Base-by-base conservation (phyloP, 1,140 invertebrate genomes). In the Nephila pilipes region DNA sequence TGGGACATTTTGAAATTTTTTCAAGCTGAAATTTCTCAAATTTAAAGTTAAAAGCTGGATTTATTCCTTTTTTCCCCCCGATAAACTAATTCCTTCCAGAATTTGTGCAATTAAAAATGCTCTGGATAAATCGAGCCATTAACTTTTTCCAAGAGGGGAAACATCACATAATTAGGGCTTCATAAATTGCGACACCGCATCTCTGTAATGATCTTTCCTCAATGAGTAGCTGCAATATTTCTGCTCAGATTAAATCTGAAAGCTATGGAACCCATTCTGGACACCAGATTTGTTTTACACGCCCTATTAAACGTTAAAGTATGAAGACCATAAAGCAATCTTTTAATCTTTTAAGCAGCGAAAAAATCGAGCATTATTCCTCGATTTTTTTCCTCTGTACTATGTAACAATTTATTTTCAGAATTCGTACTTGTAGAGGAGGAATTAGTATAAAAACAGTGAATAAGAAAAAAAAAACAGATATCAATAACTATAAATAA, bases 91-190 rank as follows among this genome's bases (percentile, higher is more conserved):
- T 83, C 80, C n/a, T 83, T 25, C 22, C 8, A 8, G 36, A 16
- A 83, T 54, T 22, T 83, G 14, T 36, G 54, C 2, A 54, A 83
- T 83, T 83, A 46, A 25, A 46, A 46, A 38, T 6, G 22, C 80
- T 83, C n/a, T 38, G n/a, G 54, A 29, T 83, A 54, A 83, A 83
- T 54, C 80, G 20, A 46, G 54, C 38, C 38, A 83, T 83, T 83
- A 83, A 83, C 80, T 83, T 54, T 75, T 55, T 55, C 65, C 29
- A 16, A 5, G 29, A 25, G 80, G 29, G 38, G 54, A 83, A 83
- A 83, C 80, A 54, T 54, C 46, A n/a, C 80, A 54, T 54, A 83
- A 54, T 55, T 55, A 83, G n/a, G 25, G 38, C 46, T 83, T 83
- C 80, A 55, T 83, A 83, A 83, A 83, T 83, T 54, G 38, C 80